Conservation (phyloP, 2,113 vertebrate species). For the Tenebrosternarchus preto region DNA sequence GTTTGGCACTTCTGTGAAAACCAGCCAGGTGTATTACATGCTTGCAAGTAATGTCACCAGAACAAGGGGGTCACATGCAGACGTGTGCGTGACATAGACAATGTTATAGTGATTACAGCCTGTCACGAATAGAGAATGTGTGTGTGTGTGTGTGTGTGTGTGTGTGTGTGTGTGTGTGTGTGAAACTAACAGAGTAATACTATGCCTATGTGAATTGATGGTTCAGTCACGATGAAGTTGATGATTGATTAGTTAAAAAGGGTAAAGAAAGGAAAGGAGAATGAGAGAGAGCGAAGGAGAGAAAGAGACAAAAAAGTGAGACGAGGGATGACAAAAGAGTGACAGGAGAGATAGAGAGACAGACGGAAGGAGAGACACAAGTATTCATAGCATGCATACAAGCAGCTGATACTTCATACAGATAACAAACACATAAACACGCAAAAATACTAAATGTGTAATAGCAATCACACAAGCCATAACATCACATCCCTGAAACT, state of each 20-base stretch:
- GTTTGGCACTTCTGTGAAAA: neutral
- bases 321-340: neutral
- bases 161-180: neutral
- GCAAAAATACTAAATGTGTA: neutral
- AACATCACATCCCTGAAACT: no score
- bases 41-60: neutral
- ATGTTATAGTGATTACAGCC: neutral
- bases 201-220: constrained; percentile 12
- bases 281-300: neutral
- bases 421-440: neutral
- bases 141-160: neutral
- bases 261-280: neutral
- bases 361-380: constrained; percentile 1
- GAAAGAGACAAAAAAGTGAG: neutral
- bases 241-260: constrained; percentile 30
- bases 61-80: neutral
- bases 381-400: neutral
- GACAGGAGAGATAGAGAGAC: neutral
- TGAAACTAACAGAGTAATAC: constrained; percentile 4
- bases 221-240: neutral
- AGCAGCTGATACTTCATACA: neutral
- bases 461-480: no score
- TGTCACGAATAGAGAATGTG: neutral
- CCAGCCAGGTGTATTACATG: neutral
- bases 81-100: neutral